Evolutionary conservation across 2,113 vertebrate genomes (phyloP).

Genomic region (Leucopternis melanops): DNA sequence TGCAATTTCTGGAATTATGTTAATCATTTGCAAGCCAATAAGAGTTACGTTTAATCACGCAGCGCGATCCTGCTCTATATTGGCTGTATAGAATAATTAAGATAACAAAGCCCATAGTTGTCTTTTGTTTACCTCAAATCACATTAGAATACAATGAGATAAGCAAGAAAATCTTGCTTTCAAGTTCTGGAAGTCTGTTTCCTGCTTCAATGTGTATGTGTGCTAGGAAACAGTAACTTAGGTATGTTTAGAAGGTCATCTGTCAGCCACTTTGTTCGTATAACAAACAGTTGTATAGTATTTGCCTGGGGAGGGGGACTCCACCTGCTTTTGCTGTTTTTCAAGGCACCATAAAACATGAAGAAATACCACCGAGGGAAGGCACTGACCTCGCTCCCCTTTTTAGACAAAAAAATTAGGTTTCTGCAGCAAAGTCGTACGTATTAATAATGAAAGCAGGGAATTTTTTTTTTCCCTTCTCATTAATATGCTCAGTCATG

Average conservation of each 20-base stretch:
- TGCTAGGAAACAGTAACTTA: neutral
- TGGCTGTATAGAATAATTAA: neutral
- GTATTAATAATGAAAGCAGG: neutral
- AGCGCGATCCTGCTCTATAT: neutral
- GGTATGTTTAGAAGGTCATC: neutral
- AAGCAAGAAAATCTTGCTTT: neutral
- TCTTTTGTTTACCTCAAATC: neutral
- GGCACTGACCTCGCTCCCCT: neutral
- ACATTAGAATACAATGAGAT: neutral
- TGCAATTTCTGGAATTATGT: neutral
- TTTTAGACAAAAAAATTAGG: neutral
- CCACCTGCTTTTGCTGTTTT: neutral
- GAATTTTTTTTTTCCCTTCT: neutral
- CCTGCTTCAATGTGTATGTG: neutral
- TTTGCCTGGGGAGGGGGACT: neutral
- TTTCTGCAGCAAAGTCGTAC: neutral
- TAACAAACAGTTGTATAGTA: neutral
- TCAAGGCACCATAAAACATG: neutral
- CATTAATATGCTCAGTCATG: neutral
- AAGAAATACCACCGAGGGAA: neutral
- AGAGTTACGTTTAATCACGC: neutral
- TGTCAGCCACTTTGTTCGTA: neutral
- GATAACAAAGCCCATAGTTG: neutral
- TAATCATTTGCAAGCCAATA: neutral
- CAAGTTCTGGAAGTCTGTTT: neutral